Base-by-base conservation (phyloP, 2,888 invertebrate species). In the Lasiommata megera region DNA sequence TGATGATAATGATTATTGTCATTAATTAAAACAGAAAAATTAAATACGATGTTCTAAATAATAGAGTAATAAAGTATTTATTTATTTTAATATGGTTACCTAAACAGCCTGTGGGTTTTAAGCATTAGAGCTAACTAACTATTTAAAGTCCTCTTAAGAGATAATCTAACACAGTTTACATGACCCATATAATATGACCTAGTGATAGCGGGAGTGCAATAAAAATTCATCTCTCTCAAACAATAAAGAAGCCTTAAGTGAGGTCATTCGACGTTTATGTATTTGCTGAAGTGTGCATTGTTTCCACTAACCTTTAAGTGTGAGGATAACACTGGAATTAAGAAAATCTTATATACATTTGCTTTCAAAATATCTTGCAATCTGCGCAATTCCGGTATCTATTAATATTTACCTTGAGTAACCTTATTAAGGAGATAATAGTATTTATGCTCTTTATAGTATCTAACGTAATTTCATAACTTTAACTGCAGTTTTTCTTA, bases 241-340 rank as follows among this genome's bases (percentile, higher is more conserved):
- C 37, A 37, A 23, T 36, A n/a, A 37, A 8, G 1, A 38, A 28
- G 11, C 51, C 51, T 51, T 51, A 38, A 29, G 6, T 3, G n/a
- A 28, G 50, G 50, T 11, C 50, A 37, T 1, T 7, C 23, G 28
- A 23, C 38, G 28, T 38, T 14, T 11, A 29, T 28, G 5, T 44
- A 38, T 29, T 50, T 38, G 38, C 14, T 28, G 11, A 38, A 28
- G 12, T 28, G 6, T 28, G 36, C 17, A 37, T 38, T 50, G 37
- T 50, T 38, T 28, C 38, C 48, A n/a, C n/a, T n/a, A n/a, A n/a
- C n/a, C n/a, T 36, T 18, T 18, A 18, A 1, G 43, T 23, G 8
- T 3, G n/a, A 36, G 48, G 48, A 48, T 48, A 48, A 37, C n/a
- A 37, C 23, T n/a, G 48, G 23, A 12, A 36, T 48, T 48, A 48